These are phyloP conservation scores for Slavum lentiscoides DNA, from an alignment of 2,888 invertebrate species.

Conservation along the genomic window DNA sequence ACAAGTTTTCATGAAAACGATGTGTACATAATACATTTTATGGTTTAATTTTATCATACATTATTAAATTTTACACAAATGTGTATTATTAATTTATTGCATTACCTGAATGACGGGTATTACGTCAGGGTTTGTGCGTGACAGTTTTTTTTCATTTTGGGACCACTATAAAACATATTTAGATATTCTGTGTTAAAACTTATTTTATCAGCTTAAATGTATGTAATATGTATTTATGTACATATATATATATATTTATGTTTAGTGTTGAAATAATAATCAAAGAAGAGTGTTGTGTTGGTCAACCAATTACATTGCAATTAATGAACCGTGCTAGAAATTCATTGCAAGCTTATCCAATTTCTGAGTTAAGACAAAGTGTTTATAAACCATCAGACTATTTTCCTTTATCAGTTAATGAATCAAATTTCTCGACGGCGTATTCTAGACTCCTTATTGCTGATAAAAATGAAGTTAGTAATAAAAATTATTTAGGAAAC, in stretches of 20 bases:
- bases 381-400: slow-evolving; percentile 57
- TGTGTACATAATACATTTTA: not conserved
- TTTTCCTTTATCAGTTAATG: slow-evolving; percentile 61
- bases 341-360: slow-evolving; percentile 65
- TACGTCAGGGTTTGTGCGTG: no score
- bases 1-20: not conserved
- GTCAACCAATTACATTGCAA: slow-evolving; percentile 75
- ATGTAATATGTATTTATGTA: no score
- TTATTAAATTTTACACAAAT: no score
- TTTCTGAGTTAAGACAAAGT: slow-evolving; percentile 58
- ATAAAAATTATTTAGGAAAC: not conserved
- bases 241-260: slow-evolving; percentile 37
- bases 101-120: no score
- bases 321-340: slow-evolving; percentile 79
- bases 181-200: no score
- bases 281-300: slow-evolving; percentile 64
- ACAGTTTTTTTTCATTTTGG: no score
- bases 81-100: no score
- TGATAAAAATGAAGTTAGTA: slow-evolving; percentile 67
- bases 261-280: slow-evolving; percentile 67
- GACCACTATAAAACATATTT: no score
- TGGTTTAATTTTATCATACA: not conserved
- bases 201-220: no score
- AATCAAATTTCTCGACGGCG: slow-evolving; percentile 64
- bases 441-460: slow-evolving; percentile 81